Evolutionary conservation across 2,888 invertebrate species (phyloP).

Genomic region (Cosmopolites sordidus): DNA sequence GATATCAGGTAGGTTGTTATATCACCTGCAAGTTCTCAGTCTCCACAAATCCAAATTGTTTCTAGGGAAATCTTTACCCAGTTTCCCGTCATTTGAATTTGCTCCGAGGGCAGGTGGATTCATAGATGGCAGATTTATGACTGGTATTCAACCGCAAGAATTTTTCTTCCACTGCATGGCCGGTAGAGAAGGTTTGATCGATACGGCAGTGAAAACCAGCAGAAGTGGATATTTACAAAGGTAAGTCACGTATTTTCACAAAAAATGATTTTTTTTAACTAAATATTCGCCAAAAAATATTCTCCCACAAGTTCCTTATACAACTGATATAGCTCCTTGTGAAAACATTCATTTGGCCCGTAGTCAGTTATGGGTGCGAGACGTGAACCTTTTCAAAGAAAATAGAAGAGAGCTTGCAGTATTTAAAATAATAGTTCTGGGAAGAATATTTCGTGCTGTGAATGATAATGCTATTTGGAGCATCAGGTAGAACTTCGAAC

Average conservation of each 20-base stretch:
- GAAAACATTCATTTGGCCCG: too few relatives aligned
- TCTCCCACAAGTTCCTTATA: too few relatives aligned
- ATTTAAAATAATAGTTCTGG: too few relatives aligned
- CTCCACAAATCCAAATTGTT: background rate
- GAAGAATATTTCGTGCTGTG: too few relatives aligned
- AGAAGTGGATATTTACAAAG: conserved; percentile 96
- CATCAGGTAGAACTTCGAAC: too few relatives aligned
- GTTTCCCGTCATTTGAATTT: conserved; percentile 83
- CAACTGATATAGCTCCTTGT: too few relatives aligned
- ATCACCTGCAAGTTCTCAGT: background rate
- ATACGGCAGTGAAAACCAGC: conserved; percentile 99
- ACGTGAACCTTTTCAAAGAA: too few relatives aligned
- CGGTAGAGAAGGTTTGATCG: conserved; percentile 97
- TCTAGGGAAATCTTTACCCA: conserved; percentile 68
- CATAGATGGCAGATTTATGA: conserved; percentile 93
- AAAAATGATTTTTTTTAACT: background rate
- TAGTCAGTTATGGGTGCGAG: too few relatives aligned
- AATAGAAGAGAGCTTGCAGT: too few relatives aligned
- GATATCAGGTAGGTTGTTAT: conserved; percentile 68
- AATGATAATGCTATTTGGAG: too few relatives aligned
- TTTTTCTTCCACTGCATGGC: conserved; percentile 99
- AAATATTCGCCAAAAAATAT: too few relatives aligned
- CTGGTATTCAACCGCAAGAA: conserved; percentile 93
- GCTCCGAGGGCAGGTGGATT: conserved; percentile 94
- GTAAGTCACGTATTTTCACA: background rate